Evolutionary conservation across 2,113 vertebrate genomes (phyloP).

Genomic region (Stercorarius parasiticus): DNA sequence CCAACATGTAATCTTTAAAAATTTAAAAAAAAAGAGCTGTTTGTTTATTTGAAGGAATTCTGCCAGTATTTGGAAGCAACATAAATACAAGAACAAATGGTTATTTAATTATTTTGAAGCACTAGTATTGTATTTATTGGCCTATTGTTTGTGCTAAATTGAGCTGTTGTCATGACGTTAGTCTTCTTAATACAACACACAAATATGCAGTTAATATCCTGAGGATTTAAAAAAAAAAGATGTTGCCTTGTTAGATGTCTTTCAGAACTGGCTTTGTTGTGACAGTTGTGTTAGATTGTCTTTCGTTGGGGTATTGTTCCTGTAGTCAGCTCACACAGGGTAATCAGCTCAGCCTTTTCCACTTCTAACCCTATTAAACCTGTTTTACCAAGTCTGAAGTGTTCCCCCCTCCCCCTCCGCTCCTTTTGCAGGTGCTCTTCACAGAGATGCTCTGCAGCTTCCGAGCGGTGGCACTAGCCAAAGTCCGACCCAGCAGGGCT

Average conservation of each 20-base stretch:
- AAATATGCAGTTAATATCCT: constrained; percentile 30
- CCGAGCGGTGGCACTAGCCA: neutral
- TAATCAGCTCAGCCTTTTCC: neutral
- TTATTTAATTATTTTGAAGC: constrained; percentile 46
- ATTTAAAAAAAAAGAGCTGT: neutral
- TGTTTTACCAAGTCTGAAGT: neutral
- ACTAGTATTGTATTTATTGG: constrained; percentile 30
- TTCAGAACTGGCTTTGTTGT: neutral
- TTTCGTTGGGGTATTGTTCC: neutral
- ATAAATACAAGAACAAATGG: constrained; percentile 23
- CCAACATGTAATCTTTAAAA: constrained; percentile 10
- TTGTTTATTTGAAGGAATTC: constrained; percentile 45
- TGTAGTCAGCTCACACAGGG: neutral
- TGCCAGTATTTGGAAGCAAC: constrained; percentile 30
- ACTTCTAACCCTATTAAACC: neutral
- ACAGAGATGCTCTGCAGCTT: neutral
- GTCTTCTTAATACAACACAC: neutral
- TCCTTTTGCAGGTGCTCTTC: neutral
- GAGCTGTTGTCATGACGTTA: constrained; percentile 36
- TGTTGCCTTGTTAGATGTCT: neutral
- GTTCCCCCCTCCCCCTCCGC: neutral
- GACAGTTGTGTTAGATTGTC: neutral
- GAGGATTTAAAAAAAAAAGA: neutral
- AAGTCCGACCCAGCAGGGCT: neutral
- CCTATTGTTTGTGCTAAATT: constrained; percentile 23